Base-by-base conservation (phyloP, 2,888 invertebrate genomes). In the Anagyrus pseudococci region DNA sequence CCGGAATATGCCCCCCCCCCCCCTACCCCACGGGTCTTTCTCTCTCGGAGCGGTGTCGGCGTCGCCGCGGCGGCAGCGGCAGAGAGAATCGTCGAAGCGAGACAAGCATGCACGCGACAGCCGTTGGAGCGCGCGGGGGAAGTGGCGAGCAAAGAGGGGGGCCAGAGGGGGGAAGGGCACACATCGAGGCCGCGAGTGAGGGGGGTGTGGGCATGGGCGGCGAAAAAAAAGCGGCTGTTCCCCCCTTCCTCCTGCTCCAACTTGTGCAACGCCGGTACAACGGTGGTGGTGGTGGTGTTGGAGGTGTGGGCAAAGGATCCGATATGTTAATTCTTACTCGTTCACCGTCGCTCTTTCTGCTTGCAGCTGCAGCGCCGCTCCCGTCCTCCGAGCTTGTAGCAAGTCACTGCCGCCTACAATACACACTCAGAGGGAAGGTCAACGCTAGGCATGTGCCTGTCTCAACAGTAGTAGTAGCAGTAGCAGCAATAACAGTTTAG, bases 401-500 rank as follows among this genome's bases (percentile, higher is more conserved):
- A n/a, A n/a, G n/a, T n/a, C n/a, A n/a, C n/a, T n/a, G n/a, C n/a
- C n/a, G n/a, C n/a, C n/a, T n/a, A n/a, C n/a, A n/a, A n/a, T n/a
- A n/a, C n/a, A n/a, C n/a, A n/a, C n/a, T n/a, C 23, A n/a, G 4
- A 20, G 50, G 22, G 48, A 58, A 58, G 54, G 62, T 63, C 53
- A 63, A 63, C 48, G 62, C 37, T 48, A 53, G 62, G 49, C 54
- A 63, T 63, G n/a, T n/a, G n/a, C n/a, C n/a, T n/a, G n/a, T n/a
- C n/a, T 52, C 54, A 48, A 25, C 54, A 44, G 25, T 29, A 49
- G 49, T 22, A 37, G 29, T 23, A 43, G 15, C 22, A 44, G 55
- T 47, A 43, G 54, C 25, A 17, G 41, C 41, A 26, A 26, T 40
- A 37, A 22, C 17, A 46, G 25, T 19, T 40, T 29, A 33, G 43